Percentiles rank a stretch among this genome's conserved stretches.
Conservation (phyloP, 2,888 invertebrate species). For the Prosapia bicincta region DNA sequence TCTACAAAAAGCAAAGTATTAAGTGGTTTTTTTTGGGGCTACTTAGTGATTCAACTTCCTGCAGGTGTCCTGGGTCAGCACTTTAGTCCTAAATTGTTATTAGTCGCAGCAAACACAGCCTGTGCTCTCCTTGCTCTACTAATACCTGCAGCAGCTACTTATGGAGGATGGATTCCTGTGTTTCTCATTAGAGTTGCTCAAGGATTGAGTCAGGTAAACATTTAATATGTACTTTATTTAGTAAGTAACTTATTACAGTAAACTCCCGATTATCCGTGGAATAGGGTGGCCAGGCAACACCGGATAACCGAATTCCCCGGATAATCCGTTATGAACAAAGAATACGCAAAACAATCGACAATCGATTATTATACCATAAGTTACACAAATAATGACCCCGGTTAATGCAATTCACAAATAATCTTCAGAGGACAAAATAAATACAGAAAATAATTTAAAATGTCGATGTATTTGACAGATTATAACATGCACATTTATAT, state of each 20-base stretch:
- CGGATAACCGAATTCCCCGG: too few relatives aligned
- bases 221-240: not conserved
- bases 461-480: too few relatives aligned
- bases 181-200: conserved; percentile 78
- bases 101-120: conserved; percentile 26
- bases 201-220: conserved; percentile 79
- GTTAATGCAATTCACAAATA: too few relatives aligned
- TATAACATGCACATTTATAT: too few relatives aligned
- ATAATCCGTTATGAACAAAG: too few relatives aligned
- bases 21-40: conserved; percentile 77
- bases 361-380: too few relatives aligned
- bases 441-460: too few relatives aligned
- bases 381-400: too few relatives aligned
- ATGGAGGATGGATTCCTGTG: conserved; percentile 67
- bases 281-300: too few relatives aligned
- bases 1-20: conserved; percentile 56
- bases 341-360: too few relatives aligned
- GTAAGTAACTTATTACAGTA: not conserved
- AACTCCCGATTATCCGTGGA: too few relatives aligned
- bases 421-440: too few relatives aligned
- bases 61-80: conserved; percentile 46
- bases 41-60: conserved; percentile 66
- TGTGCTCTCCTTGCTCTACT: conserved; percentile 57
- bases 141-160: conserved; percentile 76
- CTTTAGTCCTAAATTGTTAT: conserved; percentile 33